Conservation (phyloP, 2,797 vertebrate genomes). For the Neosalanx taihuensis region DNA sequence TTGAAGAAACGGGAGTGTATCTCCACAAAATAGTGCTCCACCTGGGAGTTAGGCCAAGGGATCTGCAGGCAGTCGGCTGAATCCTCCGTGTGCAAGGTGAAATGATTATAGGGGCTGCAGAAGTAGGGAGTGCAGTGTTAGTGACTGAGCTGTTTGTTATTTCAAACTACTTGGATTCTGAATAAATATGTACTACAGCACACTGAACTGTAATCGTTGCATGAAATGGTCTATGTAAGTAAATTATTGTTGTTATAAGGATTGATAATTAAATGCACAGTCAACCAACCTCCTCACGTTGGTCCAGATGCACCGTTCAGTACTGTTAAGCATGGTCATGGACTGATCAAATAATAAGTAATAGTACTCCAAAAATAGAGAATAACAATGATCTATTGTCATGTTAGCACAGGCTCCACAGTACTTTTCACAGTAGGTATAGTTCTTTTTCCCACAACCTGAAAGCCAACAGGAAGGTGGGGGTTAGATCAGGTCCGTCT, state of each 20-base stretch:
- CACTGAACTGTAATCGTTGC: background rate
- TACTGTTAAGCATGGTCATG: conserved; percentile 57
- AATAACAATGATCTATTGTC: conserved; percentile 42
- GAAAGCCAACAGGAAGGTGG: background rate
- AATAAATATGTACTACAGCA: background rate
- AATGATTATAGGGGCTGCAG: conserved; percentile 68
- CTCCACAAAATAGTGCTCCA: conserved; percentile 63
- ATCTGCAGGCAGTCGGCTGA: conserved; percentile 69
- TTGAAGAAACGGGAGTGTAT: conserved; percentile 67
- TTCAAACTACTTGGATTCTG: background rate
- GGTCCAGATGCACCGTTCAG: conserved; percentile 68
- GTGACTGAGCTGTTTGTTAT: background rate
- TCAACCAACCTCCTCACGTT: conserved; percentile 65
- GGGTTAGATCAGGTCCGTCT: background rate
- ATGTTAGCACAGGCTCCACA: rapidly evolving
- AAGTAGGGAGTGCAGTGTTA: background rate
- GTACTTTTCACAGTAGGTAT: rapidly evolving
- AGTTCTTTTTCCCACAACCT: conserved; percentile 49
- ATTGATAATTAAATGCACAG: background rate
- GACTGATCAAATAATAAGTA: rapidly evolving
- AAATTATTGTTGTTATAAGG: background rate
- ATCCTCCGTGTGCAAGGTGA: conserved; percentile 69
- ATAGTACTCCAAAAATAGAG: rapidly evolving
- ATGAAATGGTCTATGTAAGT: no score
- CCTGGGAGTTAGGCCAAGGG: conserved; percentile 67